phyloP scores from a whole-genome alignment of 2,888 invertebrate species.

The Chrysolina oricalcia region DNA sequence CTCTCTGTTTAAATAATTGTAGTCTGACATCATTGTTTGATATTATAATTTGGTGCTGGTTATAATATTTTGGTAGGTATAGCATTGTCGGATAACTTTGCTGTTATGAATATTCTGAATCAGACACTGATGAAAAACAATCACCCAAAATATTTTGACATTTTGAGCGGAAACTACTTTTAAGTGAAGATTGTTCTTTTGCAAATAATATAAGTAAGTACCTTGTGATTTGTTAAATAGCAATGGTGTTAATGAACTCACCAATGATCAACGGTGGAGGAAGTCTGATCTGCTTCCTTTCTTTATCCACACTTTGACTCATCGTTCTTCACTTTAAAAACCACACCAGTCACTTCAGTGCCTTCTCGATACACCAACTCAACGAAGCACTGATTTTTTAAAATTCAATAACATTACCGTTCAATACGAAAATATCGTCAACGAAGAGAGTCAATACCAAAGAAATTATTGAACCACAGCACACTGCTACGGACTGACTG shows the following conservation, averaged over 20 bases:
- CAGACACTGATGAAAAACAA: too few relatives aligned
- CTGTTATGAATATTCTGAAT: background rate
- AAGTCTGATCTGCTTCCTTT: conserved; percentile 4
- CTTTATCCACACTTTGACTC: background rate
- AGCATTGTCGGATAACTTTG: background rate
- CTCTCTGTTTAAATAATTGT: too few relatives aligned
- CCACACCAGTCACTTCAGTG: background rate
- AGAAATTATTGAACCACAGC: background rate
- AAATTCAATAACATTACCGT: background rate
- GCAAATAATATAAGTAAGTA: background rate
- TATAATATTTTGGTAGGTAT: background rate
- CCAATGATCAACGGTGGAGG: conserved; percentile 32
- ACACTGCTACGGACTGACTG: conserved; percentile 17
- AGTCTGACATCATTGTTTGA: too few relatives aligned
- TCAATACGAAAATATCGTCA: background rate
- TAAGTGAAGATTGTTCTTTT: too few relatives aligned
- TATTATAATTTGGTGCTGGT: background rate
- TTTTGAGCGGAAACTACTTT: too few relatives aligned
- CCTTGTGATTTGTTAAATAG: background rate
- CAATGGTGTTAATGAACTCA: conserved; percentile 24
- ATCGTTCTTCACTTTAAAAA: conserved; percentile 5
- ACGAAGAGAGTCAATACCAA: background rate
- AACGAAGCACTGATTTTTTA: background rate
- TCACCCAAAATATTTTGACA: too few relatives aligned
- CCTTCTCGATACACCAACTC: too few relatives aligned